A percentile compares a stretch with the other conserved stretches of the same genome.
These are phyloP conservation scores for Hesperia comma DNA, from an alignment of 2,888 invertebrate genomes.

Conservation along the genomic window DNA sequence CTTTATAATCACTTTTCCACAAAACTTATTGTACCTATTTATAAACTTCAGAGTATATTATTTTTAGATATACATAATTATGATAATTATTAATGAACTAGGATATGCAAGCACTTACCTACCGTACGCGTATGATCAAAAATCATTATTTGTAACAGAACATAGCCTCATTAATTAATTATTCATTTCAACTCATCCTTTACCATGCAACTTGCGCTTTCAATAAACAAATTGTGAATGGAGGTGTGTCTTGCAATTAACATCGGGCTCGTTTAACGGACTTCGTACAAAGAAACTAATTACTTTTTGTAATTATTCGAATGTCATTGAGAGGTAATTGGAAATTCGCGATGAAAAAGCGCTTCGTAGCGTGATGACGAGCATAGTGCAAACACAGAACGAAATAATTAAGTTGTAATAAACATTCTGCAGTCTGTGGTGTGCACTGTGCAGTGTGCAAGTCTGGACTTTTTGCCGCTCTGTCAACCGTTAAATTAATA, in stretches of 20 bases:
- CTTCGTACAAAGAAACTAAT: conserved; percentile 58
- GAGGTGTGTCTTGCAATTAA: conserved; percentile 38
- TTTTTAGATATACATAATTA: too few relatives aligned
- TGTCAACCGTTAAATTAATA: conserved; percentile 33
- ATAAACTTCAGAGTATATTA: too few relatives aligned
- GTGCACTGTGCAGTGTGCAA: background rate
- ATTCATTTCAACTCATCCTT: background rate
- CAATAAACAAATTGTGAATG: conserved; percentile 23
- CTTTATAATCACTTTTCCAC: too few relatives aligned
- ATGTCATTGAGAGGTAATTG: conserved; percentile 64
- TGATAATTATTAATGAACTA: too few relatives aligned
- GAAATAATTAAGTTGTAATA: conserved; percentile 34
- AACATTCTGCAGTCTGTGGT: conserved; percentile 16
- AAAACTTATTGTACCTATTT: too few relatives aligned
- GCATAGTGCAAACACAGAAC: conserved; percentile 63
- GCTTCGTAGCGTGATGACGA: conserved; percentile 68
- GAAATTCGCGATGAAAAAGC: conserved; percentile 61
- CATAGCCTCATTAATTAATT: background rate
- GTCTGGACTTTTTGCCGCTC: conserved; percentile 16
- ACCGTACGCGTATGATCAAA: background rate
- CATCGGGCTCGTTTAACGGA: conserved; percentile 41
- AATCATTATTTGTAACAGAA: background rate
- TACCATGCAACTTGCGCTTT: background rate
- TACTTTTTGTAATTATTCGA: conserved; percentile 66
- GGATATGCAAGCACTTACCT: too few relatives aligned